A percentile compares a stretch with the other conserved stretches of the same genome.
Evolutionary conservation across 2,888 invertebrate species (phyloP).

Genomic region (Sipha maydis): DNA sequence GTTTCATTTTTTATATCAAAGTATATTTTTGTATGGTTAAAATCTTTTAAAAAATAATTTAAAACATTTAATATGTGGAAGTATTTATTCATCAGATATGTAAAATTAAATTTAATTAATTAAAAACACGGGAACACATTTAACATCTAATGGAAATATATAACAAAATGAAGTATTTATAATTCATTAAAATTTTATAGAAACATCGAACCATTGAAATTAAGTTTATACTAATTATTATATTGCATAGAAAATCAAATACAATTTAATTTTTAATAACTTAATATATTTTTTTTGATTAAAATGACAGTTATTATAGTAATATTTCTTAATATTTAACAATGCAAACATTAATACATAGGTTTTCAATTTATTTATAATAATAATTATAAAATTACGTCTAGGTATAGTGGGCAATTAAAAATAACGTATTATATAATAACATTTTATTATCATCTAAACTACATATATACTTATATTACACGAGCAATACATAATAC

Average conservation of each 20-base stretch:
- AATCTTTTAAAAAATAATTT: too few relatives aligned
- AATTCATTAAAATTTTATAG: background rate
- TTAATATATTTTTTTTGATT: background rate
- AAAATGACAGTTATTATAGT: background rate
- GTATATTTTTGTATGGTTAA: too few relatives aligned
- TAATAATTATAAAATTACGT: background rate
- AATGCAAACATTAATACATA: background rate
- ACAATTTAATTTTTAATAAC: background rate
- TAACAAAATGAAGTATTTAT: background rate
- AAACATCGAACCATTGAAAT: constrained; percentile 10
- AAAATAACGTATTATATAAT: too few relatives aligned
- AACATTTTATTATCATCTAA: too few relatives aligned
- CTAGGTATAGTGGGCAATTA: too few relatives aligned
- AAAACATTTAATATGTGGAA: too few relatives aligned
- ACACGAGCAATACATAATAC: too few relatives aligned
- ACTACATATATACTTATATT: too few relatives aligned
- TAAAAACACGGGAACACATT: background rate
- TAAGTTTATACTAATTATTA: background rate
- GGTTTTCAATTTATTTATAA: background rate
- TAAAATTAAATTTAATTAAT: background rate
- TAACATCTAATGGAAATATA: background rate
- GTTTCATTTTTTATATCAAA: too few relatives aligned
- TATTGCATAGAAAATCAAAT: background rate
- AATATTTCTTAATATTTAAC: background rate
- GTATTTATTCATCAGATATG: background rate